Evolutionary conservation across 2,888 invertebrate genomes (phyloP), one percentile per base, ranked within the genome.

Genomic region (Cynaeus angustus): DNA sequence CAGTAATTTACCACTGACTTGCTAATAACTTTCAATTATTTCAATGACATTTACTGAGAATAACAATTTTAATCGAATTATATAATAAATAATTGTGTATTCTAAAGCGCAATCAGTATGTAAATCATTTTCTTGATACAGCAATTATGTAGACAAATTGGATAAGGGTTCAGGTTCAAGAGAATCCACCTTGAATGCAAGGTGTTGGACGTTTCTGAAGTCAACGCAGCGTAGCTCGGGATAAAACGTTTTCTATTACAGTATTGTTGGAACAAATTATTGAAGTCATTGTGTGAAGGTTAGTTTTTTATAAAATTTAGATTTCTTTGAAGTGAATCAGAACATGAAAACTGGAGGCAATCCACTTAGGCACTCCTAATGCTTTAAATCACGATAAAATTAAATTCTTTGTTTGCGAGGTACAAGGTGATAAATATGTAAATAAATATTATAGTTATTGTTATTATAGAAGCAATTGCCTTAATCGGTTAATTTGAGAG

Each of bases 11-110:
- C 66, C 67, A 46, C 58, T 50, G 28, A 61, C 56, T 56, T 41
- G 68, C 61, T 56, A 62, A 69, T 71, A 66, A 58, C 71, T 73
- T 72, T 71, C 72, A 72, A 68, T 73, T 64, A 67, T 75, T 70
- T 50, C 72, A 69, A 66, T 73, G 71, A 69, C 71, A 73, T 71
- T 68, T 70, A 52, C 10, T 12, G 37, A 64, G 62, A 61, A 71
- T 68, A 68, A 59, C 48, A 48, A 13, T 66, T 66, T 66, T 66
- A 66, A 66, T 56, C 9, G 53, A 56, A 66, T 66, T 66, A 56
- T 56, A 56, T 66, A 66, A 66, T 38, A 38, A 64, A 37, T 43
- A 10, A 41, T 14, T 48, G 55, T 13, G 43, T 53, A 28, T 43
- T 41, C 45, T 10, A 46, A 62, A 48, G 26, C 45, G 37, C 10